These are phyloP conservation scores for Physella acuta DNA, from an alignment of 1,140 invertebrate species.

Conservation along the genomic window DNA sequence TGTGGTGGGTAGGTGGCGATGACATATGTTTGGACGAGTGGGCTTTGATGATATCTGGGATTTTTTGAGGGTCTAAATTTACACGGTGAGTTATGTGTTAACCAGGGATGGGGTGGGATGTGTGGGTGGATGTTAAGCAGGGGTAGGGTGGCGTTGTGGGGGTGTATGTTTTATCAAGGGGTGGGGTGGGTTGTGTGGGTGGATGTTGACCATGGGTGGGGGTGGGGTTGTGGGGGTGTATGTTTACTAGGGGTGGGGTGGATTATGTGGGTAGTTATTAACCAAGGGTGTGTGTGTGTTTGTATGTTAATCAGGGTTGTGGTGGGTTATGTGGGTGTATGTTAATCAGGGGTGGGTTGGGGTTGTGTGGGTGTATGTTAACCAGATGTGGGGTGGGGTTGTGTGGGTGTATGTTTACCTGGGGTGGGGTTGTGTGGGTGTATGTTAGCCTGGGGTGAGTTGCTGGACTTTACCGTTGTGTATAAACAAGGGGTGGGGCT, in stretches of 20 bases:
- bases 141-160: background rate
- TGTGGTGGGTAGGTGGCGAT: conserved; percentile 1
- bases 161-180: background rate
- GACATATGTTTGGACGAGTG: background rate
- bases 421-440: background rate
- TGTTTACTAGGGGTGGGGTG: background rate
- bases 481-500: no score
- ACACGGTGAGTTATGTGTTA: background rate
- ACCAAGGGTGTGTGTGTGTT: background rate
- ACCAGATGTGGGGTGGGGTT: background rate
- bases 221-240: background rate
- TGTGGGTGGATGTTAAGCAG: background rate
- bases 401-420: background rate
- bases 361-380: background rate
- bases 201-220: background rate
- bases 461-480: no score
- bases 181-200: background rate
- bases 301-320: background rate
- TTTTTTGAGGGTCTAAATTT: background rate
- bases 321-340: background rate
- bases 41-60: background rate
- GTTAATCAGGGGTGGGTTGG: background rate
- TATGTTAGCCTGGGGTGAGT: background rate
- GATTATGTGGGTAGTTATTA: background rate
- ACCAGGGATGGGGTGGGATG: background rate